Evolutionary conservation across 2,888 invertebrate genomes (phyloP).

Genomic region (Stegana nigrithorax): DNA sequence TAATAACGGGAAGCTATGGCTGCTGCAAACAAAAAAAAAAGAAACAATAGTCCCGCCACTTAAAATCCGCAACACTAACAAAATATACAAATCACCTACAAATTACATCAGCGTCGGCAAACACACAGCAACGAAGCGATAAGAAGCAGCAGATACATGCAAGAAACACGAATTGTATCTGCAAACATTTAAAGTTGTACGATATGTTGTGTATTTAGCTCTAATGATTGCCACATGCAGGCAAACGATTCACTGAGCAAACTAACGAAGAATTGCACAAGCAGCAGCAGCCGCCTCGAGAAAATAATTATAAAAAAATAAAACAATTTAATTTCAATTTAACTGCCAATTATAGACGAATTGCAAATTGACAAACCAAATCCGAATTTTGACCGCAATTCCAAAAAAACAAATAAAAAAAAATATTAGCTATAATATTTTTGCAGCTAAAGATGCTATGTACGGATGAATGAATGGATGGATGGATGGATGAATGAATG

Average conservation of each 20-base stretch:
- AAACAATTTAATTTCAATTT: background rate
- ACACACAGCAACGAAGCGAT: background rate
- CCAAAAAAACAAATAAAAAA: too few relatives aligned
- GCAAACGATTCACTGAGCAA: too few relatives aligned
- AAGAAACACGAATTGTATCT: slow-evolving; percentile 2
- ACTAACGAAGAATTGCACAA: slow-evolving; percentile 4
- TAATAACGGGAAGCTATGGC: background rate
- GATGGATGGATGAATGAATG: background rate
- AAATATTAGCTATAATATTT: too few relatives aligned
- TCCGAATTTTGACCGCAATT: too few relatives aligned
- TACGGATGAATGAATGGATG: background rate
- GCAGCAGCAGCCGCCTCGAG: too few relatives aligned
- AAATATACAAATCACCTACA: too few relatives aligned
- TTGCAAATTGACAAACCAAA: slow-evolving; percentile 10
- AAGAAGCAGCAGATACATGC: too few relatives aligned
- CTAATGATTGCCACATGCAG: slow-evolving; percentile 21
- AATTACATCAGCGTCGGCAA: background rate
- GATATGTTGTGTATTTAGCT: background rate
- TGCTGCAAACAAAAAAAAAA: too few relatives aligned
- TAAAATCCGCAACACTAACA: too few relatives aligned
- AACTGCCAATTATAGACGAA: slow-evolving; percentile 3
- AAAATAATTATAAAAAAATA: background rate
- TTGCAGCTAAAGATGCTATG: too few relatives aligned
- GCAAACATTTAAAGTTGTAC: background rate
- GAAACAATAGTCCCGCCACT: background rate